These are phyloP conservation scores for Zelostemma sp. DNA, from an alignment of 1,140 invertebrate species.

Conservation along the genomic window DNA sequence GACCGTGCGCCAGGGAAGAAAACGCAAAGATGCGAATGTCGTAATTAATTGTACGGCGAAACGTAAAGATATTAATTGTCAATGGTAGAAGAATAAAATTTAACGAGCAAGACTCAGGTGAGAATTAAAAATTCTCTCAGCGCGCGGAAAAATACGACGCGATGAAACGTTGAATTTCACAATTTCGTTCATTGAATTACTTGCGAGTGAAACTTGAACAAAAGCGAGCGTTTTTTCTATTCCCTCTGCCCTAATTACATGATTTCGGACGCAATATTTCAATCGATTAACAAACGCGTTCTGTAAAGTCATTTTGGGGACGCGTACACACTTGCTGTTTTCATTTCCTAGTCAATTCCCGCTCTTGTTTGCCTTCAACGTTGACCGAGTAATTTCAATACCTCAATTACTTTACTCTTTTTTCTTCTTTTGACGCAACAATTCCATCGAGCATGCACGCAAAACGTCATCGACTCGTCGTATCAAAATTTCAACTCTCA, in stretches of 20 bases:
- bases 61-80: conserved; percentile 22
- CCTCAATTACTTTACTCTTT: too few species aligned
- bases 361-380: too few species aligned
- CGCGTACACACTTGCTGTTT: too few species aligned
- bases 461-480: too few species aligned
- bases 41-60: neutral
- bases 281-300: too few species aligned
- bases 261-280: neutral
- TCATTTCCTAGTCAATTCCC: too few species aligned
- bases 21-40: neutral
- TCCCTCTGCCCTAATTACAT: neutral
- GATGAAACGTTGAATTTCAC: neutral
- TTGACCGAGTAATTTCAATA: too few species aligned
- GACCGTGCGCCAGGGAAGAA: conserved; percentile 8
- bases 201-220: neutral
- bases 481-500: too few species aligned
- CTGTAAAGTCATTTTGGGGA: too few species aligned
- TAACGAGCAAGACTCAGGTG: neutral
- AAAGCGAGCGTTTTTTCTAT: neutral
- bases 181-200: neutral
- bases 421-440: too few species aligned
- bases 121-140: neutral
- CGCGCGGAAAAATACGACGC: neutral
- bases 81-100: neutral
- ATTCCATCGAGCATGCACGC: too few species aligned